Conservation (phyloP, 1,140 invertebrate species). For the Oedothorax gibbosus region DNA sequence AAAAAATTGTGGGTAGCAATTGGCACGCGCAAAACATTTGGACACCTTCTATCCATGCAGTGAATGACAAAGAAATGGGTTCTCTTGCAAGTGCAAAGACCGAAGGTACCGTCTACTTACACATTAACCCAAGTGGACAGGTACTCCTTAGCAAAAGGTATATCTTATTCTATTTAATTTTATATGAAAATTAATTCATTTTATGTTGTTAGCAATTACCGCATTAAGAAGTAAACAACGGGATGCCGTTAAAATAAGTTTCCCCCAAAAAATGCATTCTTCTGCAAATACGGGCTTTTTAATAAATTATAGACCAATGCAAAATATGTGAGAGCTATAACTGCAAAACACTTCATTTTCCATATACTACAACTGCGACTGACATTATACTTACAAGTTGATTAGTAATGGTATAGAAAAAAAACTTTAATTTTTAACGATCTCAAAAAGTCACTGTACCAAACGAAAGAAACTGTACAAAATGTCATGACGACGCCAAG, state of each 20-base stretch:
- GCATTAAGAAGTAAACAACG: not conserved
- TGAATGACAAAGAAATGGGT: constrained; percentile 58
- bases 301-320: not conserved
- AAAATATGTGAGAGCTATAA: not conserved
- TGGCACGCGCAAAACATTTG: constrained; percentile 58
- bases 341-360: not conserved
- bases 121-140: constrained; percentile 51
- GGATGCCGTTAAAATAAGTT: not conserved
- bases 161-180: constrained; percentile 58
- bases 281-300: not conserved
- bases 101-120: constrained; percentile 33
- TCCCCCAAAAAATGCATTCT: not conserved
- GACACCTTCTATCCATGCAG: constrained; percentile 56
- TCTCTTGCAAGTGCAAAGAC: constrained; percentile 16
- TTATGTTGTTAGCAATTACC: constrained; percentile 66
- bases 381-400: not conserved
- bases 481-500: too few species aligned
- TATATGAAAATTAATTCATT: constrained; percentile 74
- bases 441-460: too few species aligned
- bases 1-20: constrained; percentile 49
- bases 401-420: not conserved
- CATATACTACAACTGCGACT: not conserved
- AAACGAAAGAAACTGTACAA: too few species aligned
- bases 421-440: too few species aligned
- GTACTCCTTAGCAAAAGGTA: constrained; percentile 60